Base-by-base conservation (phyloP, 2,888 invertebrate species). In the Oscheius sp. region DNA sequence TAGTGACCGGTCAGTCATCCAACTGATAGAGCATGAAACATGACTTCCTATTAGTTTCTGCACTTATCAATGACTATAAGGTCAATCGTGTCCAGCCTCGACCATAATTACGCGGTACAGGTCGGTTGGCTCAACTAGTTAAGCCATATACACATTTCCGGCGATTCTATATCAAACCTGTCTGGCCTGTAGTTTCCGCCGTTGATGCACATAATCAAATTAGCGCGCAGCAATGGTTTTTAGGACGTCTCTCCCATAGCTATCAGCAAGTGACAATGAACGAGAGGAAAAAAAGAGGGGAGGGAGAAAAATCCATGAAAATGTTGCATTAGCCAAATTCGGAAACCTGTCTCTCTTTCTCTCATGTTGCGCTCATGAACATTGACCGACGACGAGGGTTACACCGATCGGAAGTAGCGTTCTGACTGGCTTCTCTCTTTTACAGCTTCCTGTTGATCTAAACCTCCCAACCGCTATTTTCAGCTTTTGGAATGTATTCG, bases 201-300 rank as follows among this genome's bases (percentile, higher is more conserved):
- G 55, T 55, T 70, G 70, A 59, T 70, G 58, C 58, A 70, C 59
- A 59, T 70, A 70, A 70, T 70, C 70, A 70, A 70, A 70, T 70
- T 70, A 70, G 70, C 33, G 58, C 70, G 70, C 70, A 48, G 68
- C 70, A 57, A 59, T 70, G 70, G 58, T 70, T 70, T 70, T 70
- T 70, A 59, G 70, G 70, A 47, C 70, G 58, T 11, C 42, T 63
- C 63, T 63, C 48, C 42, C 47, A 42, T 42, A 42, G 32, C 63
- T 63, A n/a, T 48, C 48, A 32, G 48, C 29, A 63, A 48, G 21
- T 47, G 63, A 63, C 42, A 42, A 42, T 42, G 42, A 42, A 3
- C 0, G 7, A 5, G 42, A 42, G 42, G 42, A 42, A 42, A 42
- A 2, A 42, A 7, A 7, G 42, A 42, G 42, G 21, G 21, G 21